A percentile compares a stretch with the other conserved stretches of the same genome.
Evolutionary conservation across 1,140 invertebrate genomes (phyloP).

Genomic region (Luehdorfia chinensis): DNA sequence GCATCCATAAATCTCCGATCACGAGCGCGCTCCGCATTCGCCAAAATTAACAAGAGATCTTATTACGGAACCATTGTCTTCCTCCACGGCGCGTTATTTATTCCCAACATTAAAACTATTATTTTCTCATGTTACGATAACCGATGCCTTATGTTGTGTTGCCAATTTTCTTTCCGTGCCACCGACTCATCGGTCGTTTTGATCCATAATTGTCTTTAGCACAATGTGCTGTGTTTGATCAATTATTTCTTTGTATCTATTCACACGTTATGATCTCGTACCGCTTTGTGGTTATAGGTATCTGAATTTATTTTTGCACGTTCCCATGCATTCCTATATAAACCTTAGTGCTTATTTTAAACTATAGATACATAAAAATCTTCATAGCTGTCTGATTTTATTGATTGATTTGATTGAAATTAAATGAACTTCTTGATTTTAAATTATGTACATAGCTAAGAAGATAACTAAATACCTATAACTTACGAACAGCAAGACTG

Average conservation of each 20-base stretch:
- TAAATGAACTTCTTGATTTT: too few relatives aligned
- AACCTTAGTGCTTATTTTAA: too few relatives aligned
- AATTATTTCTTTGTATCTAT: constrained; percentile 46
- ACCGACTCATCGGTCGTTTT: constrained; percentile 46
- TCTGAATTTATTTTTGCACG: constrained; percentile 1
- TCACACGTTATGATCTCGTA: constrained; percentile 45
- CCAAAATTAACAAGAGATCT: constrained; percentile 68
- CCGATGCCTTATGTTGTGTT: constrained; percentile 38
- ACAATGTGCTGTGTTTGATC: constrained; percentile 29
- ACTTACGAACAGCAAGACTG: constrained; percentile 17
- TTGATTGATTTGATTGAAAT: too few relatives aligned
- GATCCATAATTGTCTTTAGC: constrained; percentile 46
- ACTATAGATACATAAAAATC: too few relatives aligned
- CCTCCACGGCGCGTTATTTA: constrained; percentile 60
- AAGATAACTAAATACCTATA: too few relatives aligned
- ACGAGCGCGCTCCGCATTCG: constrained; percentile 46
- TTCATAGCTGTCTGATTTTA: too few relatives aligned
- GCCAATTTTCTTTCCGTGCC: constrained; percentile 59
- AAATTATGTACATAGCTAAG: constrained; percentile 1
- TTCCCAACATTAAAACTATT: constrained; percentile 68
- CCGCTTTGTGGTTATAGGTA: background rate
- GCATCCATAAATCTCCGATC: constrained; percentile 60
- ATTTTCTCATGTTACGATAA: constrained; percentile 50
- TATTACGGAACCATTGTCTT: constrained; percentile 68
- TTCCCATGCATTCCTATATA: too few relatives aligned